These are phyloP conservation scores for Leucophenga montana DNA, from an alignment of 2,888 invertebrate genomes.

Conservation along the genomic window DNA sequence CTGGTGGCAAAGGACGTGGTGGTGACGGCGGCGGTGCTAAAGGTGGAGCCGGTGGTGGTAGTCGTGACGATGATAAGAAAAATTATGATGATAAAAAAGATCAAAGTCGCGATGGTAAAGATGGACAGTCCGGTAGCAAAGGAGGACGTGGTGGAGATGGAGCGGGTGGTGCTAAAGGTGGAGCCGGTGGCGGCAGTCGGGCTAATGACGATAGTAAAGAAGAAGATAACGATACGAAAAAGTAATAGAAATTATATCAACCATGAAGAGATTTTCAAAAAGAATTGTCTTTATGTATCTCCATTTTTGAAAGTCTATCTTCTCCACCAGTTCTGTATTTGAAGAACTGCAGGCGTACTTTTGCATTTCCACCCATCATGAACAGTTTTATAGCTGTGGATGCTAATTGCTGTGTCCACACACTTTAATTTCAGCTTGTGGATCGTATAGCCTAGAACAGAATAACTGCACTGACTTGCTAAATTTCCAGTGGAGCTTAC, in stretches of 20 bases:
- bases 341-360: too few species aligned
- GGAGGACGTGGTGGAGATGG: constrained; percentile 15
- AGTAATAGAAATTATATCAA: neutral
- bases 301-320: too few species aligned
- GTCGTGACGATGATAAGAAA: neutral
- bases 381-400: too few species aligned
- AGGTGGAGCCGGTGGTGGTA: neutral
- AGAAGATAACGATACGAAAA: neutral
- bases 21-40: neutral
- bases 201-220: constrained; percentile 7
- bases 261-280: too few species aligned
- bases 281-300: too few species aligned
- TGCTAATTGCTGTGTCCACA: too few species aligned
- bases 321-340: too few species aligned
- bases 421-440: too few species aligned
- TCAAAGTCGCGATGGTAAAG: neutral
- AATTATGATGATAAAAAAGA: neutral
- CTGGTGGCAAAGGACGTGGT: neutral
- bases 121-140: neutral
- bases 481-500: too few species aligned
- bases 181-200: constrained; percentile 1
- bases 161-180: neutral
- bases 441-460: too few species aligned
- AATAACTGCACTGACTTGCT: too few species aligned
- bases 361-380: too few species aligned